These are phyloP conservation scores for Elachura formosa DNA, from an alignment of 2,113 vertebrate genomes.

Conservation along the genomic window DNA sequence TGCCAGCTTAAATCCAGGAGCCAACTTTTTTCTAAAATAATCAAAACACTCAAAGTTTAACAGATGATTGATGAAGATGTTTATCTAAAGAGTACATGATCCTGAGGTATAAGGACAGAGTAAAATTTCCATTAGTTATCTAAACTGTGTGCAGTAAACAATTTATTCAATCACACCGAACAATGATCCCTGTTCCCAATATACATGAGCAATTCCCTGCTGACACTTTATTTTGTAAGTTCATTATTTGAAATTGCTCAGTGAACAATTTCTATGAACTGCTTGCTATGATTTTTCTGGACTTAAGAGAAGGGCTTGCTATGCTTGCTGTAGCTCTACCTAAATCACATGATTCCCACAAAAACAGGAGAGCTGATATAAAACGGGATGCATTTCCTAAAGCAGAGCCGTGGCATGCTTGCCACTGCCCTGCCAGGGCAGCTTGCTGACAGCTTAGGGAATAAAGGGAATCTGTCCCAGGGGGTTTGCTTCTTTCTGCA, in stretches of 20 bases:
- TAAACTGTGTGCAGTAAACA: neutral
- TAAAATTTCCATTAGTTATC: neutral
- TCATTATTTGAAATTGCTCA: neutral
- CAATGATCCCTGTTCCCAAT: neutral
- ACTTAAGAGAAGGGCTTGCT: neutral
- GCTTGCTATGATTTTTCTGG: neutral
- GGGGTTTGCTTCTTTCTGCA: neutral
- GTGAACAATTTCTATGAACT: neutral
- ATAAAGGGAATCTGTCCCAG: neutral
- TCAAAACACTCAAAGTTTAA: neutral
- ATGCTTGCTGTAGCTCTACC: neutral
- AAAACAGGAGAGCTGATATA: neutral
- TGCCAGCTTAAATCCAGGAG: neutral
- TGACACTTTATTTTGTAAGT: neutral
- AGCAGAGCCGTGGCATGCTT: rapidly evolving
- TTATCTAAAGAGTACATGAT: neutral
- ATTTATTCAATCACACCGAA: neutral
- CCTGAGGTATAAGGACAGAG: neutral
- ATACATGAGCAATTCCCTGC: neutral
- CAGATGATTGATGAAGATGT: neutral
- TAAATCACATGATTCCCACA: neutral
- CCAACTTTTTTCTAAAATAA: neutral
- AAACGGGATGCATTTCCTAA: neutral
- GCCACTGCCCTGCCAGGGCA: neutral
- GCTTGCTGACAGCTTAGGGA: rapidly evolving